Percentiles rank a stretch among this genome's conserved stretches.
Conservation (phyloP, 2,113 vertebrate genomes). For the Pao palembangensis region DNA sequence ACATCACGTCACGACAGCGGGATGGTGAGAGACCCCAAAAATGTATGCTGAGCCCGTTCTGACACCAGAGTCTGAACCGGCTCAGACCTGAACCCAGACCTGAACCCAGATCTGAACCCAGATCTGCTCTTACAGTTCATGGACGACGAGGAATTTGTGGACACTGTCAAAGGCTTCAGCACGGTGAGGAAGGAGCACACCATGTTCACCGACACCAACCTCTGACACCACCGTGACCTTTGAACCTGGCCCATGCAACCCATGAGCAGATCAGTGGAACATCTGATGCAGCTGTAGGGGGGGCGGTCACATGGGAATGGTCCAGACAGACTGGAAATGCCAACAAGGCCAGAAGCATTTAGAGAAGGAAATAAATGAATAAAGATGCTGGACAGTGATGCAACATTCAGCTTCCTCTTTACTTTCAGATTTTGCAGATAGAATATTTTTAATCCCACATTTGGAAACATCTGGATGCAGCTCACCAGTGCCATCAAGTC, state of each 20-base stretch:
- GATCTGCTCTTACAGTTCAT: constrained; percentile 70
- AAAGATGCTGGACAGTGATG: too few relatives aligned
- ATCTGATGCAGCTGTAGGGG: too few relatives aligned
- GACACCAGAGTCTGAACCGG: neutral
- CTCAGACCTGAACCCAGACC: neutral
- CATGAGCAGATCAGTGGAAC: too few relatives aligned
- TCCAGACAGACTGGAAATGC: neutral
- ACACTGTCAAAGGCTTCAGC: constrained; percentile 94
- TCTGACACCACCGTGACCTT: constrained; percentile 62
- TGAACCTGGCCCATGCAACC: constrained; percentile 3
- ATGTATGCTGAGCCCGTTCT: neutral
- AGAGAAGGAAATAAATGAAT: too few relatives aligned
- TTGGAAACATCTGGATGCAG: too few relatives aligned
- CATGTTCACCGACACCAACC: constrained; percentile 92
- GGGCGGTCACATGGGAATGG: neutral
- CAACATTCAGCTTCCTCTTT: too few relatives aligned
- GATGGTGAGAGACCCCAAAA: constrained; percentile 80
- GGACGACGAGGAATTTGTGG: constrained; percentile 91
- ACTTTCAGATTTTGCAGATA: too few relatives aligned
- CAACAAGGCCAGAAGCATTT: too few relatives aligned
- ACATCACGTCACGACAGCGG: constrained; percentile 82
- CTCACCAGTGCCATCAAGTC: too few relatives aligned
- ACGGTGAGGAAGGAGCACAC: constrained; percentile 94
- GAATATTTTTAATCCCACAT: too few relatives aligned
- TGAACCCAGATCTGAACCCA: neutral